Base-by-base conservation (phyloP, 2,888 invertebrate species). In the Hirtodrosophila trivittata region DNA sequence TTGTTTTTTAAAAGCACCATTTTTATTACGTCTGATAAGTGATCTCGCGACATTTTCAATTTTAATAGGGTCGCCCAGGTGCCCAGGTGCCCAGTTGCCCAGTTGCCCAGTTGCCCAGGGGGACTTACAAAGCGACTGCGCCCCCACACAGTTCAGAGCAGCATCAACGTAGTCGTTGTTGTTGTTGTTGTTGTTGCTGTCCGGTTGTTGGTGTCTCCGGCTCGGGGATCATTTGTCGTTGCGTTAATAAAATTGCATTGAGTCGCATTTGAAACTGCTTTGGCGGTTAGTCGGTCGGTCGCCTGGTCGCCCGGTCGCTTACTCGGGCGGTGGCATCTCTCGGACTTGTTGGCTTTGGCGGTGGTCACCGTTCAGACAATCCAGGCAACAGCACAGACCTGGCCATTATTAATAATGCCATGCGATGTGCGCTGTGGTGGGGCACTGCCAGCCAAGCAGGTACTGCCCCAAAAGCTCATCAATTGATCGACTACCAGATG, bases 171-270 rank as follows among this genome's bases (percentile, higher is more conserved):
- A 8, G 28, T 5, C 5, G 28, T 32, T 18, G 18, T n/a, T n/a
- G 28, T 28, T 25, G 39, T 32, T 18, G 41, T 25, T 4, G 28
- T 21, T 41, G n/a, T 42, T 32, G 28, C 13, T 28, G 18, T 13
- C 7, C 18, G 18, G 39, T 39, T 18, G 41, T 25, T 6, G 45
- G 54, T 35, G 63, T 65, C 62, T 66, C 71, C 68, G 62, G 69
- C 76, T 67, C 56, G 65, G 67, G 60, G 77, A 84, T 80, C 86
- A 86, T 87, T 87, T 85, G 84, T 87, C 86, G 82, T 81, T 87
- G 87, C 81, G 76, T 87, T 87, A 87, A 87, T 87, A 88, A 88
- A 89, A 88, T 83, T 89, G 87, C 89, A 88, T 88, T 86, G 86
- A 89, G 87, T 87, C 87, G 87, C 89, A 86, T 88, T 88, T 88